A percentile compares a stretch with the other conserved stretches of the same genome.
Evolutionary conservation across 2,797 vertebrate species (phyloP).

Genomic region (Passerculus sandwichensis): DNA sequence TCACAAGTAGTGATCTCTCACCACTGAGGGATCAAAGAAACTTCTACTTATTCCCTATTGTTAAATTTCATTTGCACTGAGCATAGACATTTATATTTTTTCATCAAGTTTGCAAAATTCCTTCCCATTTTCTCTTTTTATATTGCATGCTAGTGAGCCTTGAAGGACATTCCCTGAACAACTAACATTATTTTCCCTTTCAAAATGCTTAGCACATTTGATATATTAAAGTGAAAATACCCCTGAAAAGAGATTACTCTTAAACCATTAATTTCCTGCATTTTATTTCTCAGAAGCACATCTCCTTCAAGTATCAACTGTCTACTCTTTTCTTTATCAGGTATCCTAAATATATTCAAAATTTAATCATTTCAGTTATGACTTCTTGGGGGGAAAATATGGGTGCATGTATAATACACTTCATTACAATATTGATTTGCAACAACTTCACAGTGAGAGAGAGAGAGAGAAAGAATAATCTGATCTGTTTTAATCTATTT

Average conservation of each 20-base stretch:
- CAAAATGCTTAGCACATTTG: neutral
- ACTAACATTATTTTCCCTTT: neutral
- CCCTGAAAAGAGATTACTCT: neutral
- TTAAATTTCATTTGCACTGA: neutral
- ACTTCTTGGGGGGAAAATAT: neutral
- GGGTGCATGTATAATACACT: neutral
- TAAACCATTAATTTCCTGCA: neutral
- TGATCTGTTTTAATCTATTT: conserved; percentile 13
- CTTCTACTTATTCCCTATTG: neutral
- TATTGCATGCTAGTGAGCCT: neutral
- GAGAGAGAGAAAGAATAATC: neutral
- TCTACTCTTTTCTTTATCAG: neutral
- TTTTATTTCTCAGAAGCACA: neutral
- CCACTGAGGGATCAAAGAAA: neutral
- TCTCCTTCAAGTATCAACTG: neutral
- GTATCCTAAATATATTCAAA: neutral
- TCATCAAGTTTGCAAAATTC: neutral
- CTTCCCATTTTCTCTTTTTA: neutral
- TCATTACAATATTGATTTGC: conserved; percentile 18
- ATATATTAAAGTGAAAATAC: neutral
- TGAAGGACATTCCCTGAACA: neutral
- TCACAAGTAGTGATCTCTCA: neutral
- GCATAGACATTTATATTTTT: neutral
- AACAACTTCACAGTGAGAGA: neutral
- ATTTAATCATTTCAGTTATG: neutral